Evolutionary conservation across 2,888 invertebrate species (phyloP).

Genomic region (Lasioglossum marginatum): DNA sequence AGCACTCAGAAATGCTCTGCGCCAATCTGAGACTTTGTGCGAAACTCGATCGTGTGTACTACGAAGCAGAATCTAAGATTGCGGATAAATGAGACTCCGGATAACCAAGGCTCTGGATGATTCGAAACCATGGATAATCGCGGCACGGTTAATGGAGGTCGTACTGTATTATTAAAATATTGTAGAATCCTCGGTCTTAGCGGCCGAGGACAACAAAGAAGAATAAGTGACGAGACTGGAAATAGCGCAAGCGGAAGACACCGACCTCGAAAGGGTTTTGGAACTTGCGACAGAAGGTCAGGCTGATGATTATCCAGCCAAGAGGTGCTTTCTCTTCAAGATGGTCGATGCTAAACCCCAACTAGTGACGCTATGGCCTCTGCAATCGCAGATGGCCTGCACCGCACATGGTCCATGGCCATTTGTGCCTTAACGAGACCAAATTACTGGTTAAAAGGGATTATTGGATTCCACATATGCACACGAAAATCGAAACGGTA

Average conservation of each 20-base stretch:
- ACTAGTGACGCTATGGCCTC: not conserved
- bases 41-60: not conserved
- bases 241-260: not conserved
- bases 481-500: conserved; percentile 2
- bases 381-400: not conserved
- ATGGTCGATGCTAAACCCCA: conserved; percentile 4
- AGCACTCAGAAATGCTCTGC: not conserved
- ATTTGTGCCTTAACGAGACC: conserved; percentile 8
- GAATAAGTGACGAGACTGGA: not conserved
- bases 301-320: not conserved
- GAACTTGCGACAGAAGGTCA: not conserved
- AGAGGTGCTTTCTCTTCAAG: conserved; percentile 5
- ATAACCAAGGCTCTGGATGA: not conserved
- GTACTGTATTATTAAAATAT: not conserved
- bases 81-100: not conserved
- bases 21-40: not conserved
- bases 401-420: not conserved
- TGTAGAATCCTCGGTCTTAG: not conserved
- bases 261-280: not conserved
- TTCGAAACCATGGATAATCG: not conserved
- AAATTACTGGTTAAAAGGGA: conserved; percentile 12
- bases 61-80: not conserved
- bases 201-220: not conserved
- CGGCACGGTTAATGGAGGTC: not conserved
- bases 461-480: conserved; percentile 10